A percentile compares a stretch with the other conserved stretches of the same genome.
These are phyloP conservation scores for Gallirallus australis DNA, from an alignment of 2,797 vertebrate genomes.

Conservation along the genomic window DNA sequence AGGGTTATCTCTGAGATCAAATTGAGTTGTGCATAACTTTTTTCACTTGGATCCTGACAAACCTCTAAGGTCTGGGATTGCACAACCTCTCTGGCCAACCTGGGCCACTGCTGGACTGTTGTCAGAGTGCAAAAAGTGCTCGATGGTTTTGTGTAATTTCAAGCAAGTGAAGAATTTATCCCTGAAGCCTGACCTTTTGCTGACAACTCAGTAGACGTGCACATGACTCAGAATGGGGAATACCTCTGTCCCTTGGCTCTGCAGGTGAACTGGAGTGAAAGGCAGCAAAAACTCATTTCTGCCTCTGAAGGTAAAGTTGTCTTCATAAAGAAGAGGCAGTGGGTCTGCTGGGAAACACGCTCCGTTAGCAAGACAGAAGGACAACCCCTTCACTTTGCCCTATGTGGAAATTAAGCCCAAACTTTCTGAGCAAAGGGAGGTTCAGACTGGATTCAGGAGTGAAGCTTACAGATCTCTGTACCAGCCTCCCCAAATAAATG, in stretches of 20 bases:
- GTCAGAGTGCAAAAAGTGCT: background rate
- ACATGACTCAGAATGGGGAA: background rate
- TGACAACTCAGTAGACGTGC: background rate
- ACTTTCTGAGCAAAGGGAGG: background rate
- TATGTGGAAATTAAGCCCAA: background rate
- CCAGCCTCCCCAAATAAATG: background rate
- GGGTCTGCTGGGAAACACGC: background rate
- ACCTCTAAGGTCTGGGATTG: background rate
- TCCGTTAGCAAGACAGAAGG: background rate
- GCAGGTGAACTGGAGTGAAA: conserved; percentile 5
- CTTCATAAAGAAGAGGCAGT: background rate
- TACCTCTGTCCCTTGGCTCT: background rate
- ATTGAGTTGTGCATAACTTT: background rate
- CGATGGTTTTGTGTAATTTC: background rate
- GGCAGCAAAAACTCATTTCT: background rate
- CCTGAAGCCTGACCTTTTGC: background rate
- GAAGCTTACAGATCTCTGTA: background rate
- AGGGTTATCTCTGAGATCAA: background rate
- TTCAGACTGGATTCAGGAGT: background rate
- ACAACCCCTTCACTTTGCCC: background rate
- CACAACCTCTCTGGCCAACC: background rate
- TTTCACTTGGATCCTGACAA: background rate
- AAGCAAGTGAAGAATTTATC: background rate
- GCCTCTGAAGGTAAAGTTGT: background rate
- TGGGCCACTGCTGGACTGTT: background rate